Base-by-base conservation (phyloP, 2,888 invertebrate species). In the Epistrophe grossulariae region DNA sequence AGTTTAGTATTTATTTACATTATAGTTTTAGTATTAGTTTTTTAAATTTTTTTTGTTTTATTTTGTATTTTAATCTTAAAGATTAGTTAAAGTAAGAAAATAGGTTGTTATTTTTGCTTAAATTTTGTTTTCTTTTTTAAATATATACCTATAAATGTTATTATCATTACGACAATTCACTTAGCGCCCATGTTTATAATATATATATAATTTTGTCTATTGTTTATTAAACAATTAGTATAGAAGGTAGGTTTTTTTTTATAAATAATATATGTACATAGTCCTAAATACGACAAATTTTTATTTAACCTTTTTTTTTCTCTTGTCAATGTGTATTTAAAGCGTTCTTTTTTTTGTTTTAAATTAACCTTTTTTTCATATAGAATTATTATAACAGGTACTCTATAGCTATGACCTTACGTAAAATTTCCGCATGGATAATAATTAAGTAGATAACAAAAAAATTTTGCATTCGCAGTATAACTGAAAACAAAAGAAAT, bases 321-420 rank as follows among this genome's bases (percentile, higher is more conserved):
- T 80, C 15, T 43, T 64, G 35, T 64, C 35, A 64, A 48, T 35
- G 70, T 72, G 45, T 60, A 35, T 55, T 76, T 78, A 59, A 68
- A 71, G 55, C 57, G 66, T 60, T 82, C 13, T 77, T 52, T 55
- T 71, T 76, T 66, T 78, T 48, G 31, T 72, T 81, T 74, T 38
- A 82, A 85, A 85, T 85, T 64, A 82, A 82, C 3, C 74, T 48
- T 72, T 85, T 84, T 92, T 92, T 70, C 50, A 70, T 48, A 88
- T 76, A 81, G 78, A 84, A 78, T 83, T 79, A 87, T 88, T 72
- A 82, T 84, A 84, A 93, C 93, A 93, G 93, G 93, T 93, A 93
- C 93, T 92, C 93, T 93, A 93, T 93, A 93, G 93, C 93, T 93
- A 93, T 93, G 92, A 93, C 93, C 93, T 93, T 87, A 87, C 87